These are phyloP conservation scores for Neoarius graeffei DNA, from an alignment of 2,113 vertebrate genomes.

Conservation along the genomic window DNA sequence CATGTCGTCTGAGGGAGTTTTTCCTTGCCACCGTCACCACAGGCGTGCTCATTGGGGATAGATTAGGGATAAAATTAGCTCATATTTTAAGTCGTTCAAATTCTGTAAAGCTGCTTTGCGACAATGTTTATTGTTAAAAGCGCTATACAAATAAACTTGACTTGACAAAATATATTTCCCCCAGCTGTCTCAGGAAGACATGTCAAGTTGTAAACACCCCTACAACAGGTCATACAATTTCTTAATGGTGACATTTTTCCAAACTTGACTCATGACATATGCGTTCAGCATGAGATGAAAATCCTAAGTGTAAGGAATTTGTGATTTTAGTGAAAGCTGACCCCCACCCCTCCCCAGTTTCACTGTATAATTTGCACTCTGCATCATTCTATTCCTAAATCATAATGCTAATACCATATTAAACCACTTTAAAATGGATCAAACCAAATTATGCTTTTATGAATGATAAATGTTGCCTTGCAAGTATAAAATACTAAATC, in stretches of 20 bases:
- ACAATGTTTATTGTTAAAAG: too few relatives aligned
- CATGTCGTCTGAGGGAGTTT: too few relatives aligned
- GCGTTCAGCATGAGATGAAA: neutral
- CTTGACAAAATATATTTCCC: neutral
- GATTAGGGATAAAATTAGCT: too few relatives aligned
- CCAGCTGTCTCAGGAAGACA: neutral
- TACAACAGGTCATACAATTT: neutral
- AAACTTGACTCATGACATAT: neutral
- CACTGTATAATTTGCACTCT: neutral
- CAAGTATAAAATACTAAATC: too few relatives aligned
- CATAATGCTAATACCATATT: neutral
- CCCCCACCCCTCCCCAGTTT: neutral
- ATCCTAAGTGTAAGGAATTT: neutral
- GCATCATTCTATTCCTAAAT: neutral
- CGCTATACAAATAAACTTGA: too few relatives aligned
- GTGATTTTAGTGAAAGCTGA: neutral
- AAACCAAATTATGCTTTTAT: neutral
- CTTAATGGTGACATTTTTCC: neutral
- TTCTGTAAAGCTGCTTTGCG: too few relatives aligned
- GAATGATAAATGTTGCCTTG: neutral
- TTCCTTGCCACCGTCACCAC: too few relatives aligned
- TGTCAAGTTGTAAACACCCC: neutral
- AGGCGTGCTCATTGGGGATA: too few relatives aligned
- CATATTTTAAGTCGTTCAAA: too few relatives aligned
- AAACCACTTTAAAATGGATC: neutral